Base-by-base conservation (phyloP, 2,888 invertebrate genomes). In the Reticulitermes lucifugus region DNA sequence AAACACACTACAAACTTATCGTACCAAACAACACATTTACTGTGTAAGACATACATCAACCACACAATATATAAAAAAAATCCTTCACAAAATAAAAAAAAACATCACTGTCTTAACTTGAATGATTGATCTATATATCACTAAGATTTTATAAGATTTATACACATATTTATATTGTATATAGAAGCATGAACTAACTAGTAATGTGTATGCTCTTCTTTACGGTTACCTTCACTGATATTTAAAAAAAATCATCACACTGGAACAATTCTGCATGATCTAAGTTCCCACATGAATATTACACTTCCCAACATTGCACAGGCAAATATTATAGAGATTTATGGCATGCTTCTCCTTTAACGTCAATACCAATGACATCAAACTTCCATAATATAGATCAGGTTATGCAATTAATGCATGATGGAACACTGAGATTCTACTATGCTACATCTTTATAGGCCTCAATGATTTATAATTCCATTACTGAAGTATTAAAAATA, bases 121-220 rank as follows among this genome's bases (percentile, higher is more conserved):
- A 70, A 85, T 85, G 55, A 79, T 55, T 73, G 22, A 79, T 18
- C 51, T 83, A 85, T 41, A 81, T 86, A 86, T 86, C 85, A 86
- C 85, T 86, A 84, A 80, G 59, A 55, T 60, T 83, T 82, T 70
- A 75, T 84, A 84, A 55, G 51, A 84, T 83, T 82, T 70, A 83
- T 84, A 84, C 83, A 86, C 79, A 84, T 85, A 86, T 70, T 75
- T 83, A 77, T 77, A 77, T 51, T 77, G 77, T n/a, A 77, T 77
- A 77, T 77, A 73, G 41, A 73, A 83, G 29, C 51, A 43, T 79
- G 29, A 25, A 79, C 43, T 79, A 65, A 41, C 25, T 21, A 75
- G 75, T 25, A 71, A 55, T 35, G 10, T 79, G 12, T 79, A 59
- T 59, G 55, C 60, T 81, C 77, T 43, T 73, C 77, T 43, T 73